These are phyloP conservation scores for Passer domesticus DNA, from an alignment of 2,113 vertebrate species.

Conservation along the genomic window DNA sequence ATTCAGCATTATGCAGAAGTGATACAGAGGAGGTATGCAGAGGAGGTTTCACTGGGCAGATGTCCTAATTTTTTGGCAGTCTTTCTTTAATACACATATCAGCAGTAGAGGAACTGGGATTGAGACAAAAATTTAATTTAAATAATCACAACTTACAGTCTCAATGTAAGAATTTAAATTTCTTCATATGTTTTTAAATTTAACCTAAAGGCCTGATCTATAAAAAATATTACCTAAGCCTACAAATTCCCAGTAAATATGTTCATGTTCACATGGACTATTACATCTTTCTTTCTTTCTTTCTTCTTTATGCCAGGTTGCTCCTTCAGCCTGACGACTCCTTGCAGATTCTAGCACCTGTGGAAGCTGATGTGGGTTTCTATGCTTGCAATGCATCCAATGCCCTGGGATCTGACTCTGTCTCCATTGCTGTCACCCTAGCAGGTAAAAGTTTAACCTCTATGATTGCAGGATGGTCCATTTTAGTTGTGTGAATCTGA, in stretches of 20 bases:
- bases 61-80: not conserved
- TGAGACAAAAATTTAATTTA: not conserved
- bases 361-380: slow-evolving; percentile 88
- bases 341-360: slow-evolving; percentile 85
- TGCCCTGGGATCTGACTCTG: slow-evolving; percentile 81
- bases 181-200: not conserved
- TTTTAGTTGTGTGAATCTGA: not conserved
- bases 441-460: slow-evolving; percentile 77
- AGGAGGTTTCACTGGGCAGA: not conserved
- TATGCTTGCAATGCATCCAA: slow-evolving; percentile 91
- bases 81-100: not conserved
- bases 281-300: slow-evolving; percentile 32
- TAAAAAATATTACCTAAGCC: not conserved
- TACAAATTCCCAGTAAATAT: not conserved
- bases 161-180: not conserved
- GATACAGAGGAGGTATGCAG: not conserved
- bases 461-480: not conserved
- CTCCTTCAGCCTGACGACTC: slow-evolving; percentile 84
- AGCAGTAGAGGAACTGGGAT: not conserved
- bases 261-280: not conserved
- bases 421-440: slow-evolving; percentile 86
- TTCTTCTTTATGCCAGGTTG: slow-evolving; percentile 80
- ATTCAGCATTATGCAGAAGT: not conserved
- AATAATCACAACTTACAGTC: not conserved
- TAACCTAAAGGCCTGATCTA: not conserved